Conservation (phyloP, 1,140 invertebrate species). For the Andricus grossulariae region DNA sequence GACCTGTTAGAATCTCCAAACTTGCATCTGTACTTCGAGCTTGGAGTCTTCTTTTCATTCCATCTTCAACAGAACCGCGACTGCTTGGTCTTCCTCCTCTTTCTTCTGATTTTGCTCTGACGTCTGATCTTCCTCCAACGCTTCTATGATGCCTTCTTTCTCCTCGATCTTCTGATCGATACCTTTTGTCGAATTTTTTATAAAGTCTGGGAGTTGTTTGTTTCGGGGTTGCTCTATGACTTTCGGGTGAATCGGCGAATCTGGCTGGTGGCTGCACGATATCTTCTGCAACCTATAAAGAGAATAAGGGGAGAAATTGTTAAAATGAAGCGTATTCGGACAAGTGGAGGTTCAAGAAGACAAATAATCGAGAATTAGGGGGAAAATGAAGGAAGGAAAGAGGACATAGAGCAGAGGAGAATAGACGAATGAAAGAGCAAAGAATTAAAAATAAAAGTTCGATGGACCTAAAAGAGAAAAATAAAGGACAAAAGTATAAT, state of each 20-base stretch:
- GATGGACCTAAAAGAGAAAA: not conserved
- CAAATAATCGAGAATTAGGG: too few species aligned
- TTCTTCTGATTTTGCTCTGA: conserved; percentile 88
- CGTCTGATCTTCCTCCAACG: conserved; percentile 80
- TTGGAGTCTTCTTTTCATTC: conserved; percentile 79
- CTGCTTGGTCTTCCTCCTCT: conserved; percentile 75
- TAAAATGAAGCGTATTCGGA: not conserved
- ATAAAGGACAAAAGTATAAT: not conserved
- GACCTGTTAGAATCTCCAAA: conserved; percentile 83
- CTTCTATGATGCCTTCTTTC: conserved; percentile 80
- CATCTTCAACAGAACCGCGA: conserved; percentile 78
- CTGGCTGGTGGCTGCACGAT: conserved; percentile 91
- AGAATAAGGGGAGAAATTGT: not conserved
- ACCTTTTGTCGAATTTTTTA: conserved; percentile 88
- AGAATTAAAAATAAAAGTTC: not conserved
- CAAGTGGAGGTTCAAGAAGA: too few species aligned
- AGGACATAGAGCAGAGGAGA: too few species aligned
- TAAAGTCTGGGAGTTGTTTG: conserved; percentile 79
- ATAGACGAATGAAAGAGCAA: too few species aligned
- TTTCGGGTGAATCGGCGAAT: conserved; percentile 89
- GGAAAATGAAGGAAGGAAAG: too few species aligned
- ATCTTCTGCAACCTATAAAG: conserved; percentile 79
- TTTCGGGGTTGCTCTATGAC: conserved; percentile 71
- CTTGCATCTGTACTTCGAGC: conserved; percentile 84
- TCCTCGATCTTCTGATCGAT: conserved; percentile 86